A percentile compares a stretch with the other conserved stretches of the same genome.
Evolutionary conservation across 2,113 vertebrate species (phyloP).

Genomic region (Zootoca vivipara): DNA sequence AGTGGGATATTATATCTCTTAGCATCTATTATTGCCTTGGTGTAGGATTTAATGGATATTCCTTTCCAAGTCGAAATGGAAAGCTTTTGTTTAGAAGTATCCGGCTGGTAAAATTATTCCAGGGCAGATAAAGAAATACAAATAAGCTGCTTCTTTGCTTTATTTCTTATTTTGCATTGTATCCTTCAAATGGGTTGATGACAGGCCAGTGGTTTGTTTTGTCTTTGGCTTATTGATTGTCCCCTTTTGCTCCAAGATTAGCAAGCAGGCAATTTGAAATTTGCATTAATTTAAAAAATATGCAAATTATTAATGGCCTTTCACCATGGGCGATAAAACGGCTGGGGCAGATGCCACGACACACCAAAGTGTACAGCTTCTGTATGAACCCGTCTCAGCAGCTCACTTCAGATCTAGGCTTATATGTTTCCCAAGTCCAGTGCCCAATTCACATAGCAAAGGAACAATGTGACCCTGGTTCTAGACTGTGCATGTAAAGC

Average conservation of each 20-base stretch:
- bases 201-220: background rate
- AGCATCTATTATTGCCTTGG: slow-evolving; percentile 17
- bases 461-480: background rate
- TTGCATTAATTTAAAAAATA: slow-evolving; percentile 8
- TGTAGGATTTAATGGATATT: slow-evolving; percentile 25
- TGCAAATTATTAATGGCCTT: background rate
- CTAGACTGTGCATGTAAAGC: background rate
- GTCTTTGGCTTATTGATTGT: background rate
- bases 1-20: slow-evolving; percentile 25
- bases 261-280: slow-evolving; percentile 13
- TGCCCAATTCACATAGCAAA: too few relatives aligned
- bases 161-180: background rate
- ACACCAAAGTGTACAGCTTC: background rate
- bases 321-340: background rate
- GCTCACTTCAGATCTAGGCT: too few relatives aligned
- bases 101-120: background rate
- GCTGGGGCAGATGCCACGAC: background rate
- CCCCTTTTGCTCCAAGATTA: slow-evolving; percentile 7
- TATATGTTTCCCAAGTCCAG: too few relatives aligned
- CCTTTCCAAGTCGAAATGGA: slow-evolving; percentile 2
- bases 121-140: background rate
- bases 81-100: background rate
- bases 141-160: background rate
- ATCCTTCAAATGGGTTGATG: background rate
- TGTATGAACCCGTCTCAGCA: too few relatives aligned